Conservation (phyloP, 1,140 invertebrate species). For the Heliothis subflexa region DNA sequence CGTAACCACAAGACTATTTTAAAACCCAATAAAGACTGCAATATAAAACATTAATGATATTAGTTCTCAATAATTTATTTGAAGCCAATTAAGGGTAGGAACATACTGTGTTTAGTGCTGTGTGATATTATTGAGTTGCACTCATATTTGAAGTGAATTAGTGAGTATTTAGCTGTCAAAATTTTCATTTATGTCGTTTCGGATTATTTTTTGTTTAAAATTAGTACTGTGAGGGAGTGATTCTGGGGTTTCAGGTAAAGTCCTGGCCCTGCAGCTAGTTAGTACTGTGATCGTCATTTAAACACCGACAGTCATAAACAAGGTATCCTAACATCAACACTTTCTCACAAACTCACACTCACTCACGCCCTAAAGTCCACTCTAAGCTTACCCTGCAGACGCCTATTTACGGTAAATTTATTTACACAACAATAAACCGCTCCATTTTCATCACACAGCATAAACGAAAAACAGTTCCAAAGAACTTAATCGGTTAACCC, state of each 20-base stretch:
- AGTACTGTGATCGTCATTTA: too few species aligned
- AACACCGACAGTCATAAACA: background rate
- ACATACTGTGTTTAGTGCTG: too few species aligned
- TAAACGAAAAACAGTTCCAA: conserved; percentile 14
- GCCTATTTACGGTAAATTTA: conserved; percentile 8
- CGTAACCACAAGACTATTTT: conserved; percentile 31
- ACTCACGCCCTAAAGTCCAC: conserved; percentile 2
- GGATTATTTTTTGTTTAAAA: too few species aligned
- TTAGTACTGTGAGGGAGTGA: too few species aligned
- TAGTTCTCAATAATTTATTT: background rate
- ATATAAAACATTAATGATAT: background rate
- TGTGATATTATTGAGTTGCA: too few species aligned
- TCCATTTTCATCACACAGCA: conserved; percentile 3
- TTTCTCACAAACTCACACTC: conserved; percentile 6
- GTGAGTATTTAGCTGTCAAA: too few species aligned
- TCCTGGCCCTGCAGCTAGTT: too few species aligned
- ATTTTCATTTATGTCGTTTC: too few species aligned
- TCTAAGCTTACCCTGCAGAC: background rate
- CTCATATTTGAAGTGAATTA: too few species aligned
- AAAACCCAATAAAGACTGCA: background rate
- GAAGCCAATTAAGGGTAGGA: background rate
- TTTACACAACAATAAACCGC: conserved; percentile 5
- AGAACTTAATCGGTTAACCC: conserved; percentile 21
- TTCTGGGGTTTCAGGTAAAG: too few species aligned
- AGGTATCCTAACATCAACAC: background rate